These are phyloP conservation scores for Dipodomys spectabilis DNA, from an alignment of 2,113 vertebrate species.

Conservation along the genomic window DNA sequence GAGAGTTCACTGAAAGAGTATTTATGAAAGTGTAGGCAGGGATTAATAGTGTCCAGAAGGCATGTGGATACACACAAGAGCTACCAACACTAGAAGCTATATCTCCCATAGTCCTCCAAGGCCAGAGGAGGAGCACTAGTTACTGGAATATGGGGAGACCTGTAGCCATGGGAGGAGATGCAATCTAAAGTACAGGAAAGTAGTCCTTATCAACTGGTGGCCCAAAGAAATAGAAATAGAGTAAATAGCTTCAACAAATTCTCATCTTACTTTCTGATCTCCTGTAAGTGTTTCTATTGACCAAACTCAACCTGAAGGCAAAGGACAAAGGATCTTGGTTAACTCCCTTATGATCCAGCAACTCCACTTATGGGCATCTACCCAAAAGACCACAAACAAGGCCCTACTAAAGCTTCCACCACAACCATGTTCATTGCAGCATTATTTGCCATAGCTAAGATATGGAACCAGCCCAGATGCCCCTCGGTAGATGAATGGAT, in stretches of 20 bases:
- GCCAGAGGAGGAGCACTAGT: not conserved
- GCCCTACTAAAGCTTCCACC: too few species aligned
- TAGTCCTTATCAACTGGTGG: not conserved
- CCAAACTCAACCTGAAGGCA: not conserved
- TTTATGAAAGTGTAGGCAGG: not conserved
- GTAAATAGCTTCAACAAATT: not conserved
- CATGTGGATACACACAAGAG: not conserved
- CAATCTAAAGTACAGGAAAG: not conserved
- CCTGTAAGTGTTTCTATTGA: not conserved
- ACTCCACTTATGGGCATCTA: too few species aligned
- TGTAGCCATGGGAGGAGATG: not conserved
- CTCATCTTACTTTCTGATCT: not conserved
- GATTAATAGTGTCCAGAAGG: not conserved
- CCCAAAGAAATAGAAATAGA: not conserved
- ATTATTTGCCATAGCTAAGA: too few species aligned
- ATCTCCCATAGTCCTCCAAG: not conserved
- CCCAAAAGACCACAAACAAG: too few species aligned
- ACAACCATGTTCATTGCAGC: too few species aligned
- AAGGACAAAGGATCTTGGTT: not conserved
- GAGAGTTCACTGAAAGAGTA: not conserved
- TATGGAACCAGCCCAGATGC: too few species aligned
- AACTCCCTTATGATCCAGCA: too few species aligned
- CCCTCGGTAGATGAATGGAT: too few species aligned
- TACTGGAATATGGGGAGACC: not conserved
- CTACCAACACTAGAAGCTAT: not conserved